Evolutionary conservation across 2,888 invertebrate species (phyloP), one percentile per base, ranked within the genome.

Genomic region (Chalcosyrphus nemorum): DNA sequence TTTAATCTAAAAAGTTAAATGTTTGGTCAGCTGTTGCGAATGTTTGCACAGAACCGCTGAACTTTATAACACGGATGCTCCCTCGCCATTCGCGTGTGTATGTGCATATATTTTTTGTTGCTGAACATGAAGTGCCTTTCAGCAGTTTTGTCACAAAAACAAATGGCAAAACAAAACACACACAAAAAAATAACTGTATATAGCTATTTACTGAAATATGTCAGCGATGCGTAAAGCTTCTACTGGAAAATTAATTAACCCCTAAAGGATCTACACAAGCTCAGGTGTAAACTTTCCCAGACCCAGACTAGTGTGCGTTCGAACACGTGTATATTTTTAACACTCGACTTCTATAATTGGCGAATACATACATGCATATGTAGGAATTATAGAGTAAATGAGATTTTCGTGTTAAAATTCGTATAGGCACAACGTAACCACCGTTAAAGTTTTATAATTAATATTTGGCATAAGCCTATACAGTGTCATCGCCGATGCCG

Each of bases 211-310:
- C 59, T 24, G 54, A 61, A 72, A 52, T 72, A 72, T 61, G 61
- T 15, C 15, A 63, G 43, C 19, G 43, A 43, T 65, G 35, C 56
- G 38, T 41, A 41, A 27, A 19, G 24, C 11, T 24, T 11, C 6
- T 56, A 35, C 19, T n/a, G 45, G 56, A 35, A 75, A 77, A 70
- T 61, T 71, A 78, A 78, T 78, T 78, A 61, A 57, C 35, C 45
- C 63, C 61, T 35, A 63, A 71, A 38, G 45, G 56, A 54, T 38
- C 17, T 54, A 45, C 61, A 35, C 47, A 45, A 41, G 35, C 15
- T 50, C 77, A 78, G 71, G 71, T 78, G 77, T 17, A 27, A 47
- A 29, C 13, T 47, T 78, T 78, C 63, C 71, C 71, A 77, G 56
- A 41, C 63, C 71, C 71, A 77, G 56, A 41, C 9, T 47, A 54